Percentiles rank a stretch among this genome's conserved stretches.
Conservation (phyloP, 2,113 vertebrate species). For the Chunga burmeisteri region DNA sequence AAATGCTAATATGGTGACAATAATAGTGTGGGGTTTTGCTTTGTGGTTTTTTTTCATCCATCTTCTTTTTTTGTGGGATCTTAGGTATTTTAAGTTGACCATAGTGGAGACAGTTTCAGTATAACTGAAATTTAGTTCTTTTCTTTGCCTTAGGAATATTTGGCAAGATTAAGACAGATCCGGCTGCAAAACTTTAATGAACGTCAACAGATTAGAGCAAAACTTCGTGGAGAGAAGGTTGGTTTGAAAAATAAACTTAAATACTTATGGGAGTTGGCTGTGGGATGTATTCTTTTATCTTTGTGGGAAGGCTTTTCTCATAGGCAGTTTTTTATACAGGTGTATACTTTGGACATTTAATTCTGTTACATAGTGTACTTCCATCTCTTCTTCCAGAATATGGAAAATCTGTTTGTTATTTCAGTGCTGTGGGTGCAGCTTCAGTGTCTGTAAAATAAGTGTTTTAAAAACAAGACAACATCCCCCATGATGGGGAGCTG, state of each 20-base stretch:
- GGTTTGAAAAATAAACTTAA: conserved; percentile 22
- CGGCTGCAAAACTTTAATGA: conserved; percentile 97
- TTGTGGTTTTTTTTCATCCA: not conserved
- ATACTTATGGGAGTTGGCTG: not conserved
- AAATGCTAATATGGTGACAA: not conserved
- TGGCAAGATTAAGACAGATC: conserved; percentile 91
- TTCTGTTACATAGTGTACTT: not conserved
- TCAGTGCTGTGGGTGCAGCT: not conserved
- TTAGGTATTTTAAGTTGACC: not conserved
- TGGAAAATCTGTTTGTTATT: not conserved
- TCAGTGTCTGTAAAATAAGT: not conserved
- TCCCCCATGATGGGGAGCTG: too few species aligned
- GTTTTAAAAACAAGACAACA: not conserved
- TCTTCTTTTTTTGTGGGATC: not conserved
- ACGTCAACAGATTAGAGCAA: conserved; percentile 94
- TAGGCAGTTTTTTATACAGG: not conserved
- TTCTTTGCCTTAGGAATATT: conserved; percentile 83
- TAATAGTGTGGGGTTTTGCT: not conserved
- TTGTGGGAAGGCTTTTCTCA: not conserved
- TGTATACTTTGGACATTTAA: not conserved
- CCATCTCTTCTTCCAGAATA: not conserved
- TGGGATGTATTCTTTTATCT: not conserved
- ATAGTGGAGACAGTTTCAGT: not conserved
- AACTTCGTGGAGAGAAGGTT: conserved; percentile 93
- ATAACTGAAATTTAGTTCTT: not conserved